Base-by-base conservation (phyloP, 2,113 vertebrate genomes). In the Ptilorrhoa leucosticta region DNA sequence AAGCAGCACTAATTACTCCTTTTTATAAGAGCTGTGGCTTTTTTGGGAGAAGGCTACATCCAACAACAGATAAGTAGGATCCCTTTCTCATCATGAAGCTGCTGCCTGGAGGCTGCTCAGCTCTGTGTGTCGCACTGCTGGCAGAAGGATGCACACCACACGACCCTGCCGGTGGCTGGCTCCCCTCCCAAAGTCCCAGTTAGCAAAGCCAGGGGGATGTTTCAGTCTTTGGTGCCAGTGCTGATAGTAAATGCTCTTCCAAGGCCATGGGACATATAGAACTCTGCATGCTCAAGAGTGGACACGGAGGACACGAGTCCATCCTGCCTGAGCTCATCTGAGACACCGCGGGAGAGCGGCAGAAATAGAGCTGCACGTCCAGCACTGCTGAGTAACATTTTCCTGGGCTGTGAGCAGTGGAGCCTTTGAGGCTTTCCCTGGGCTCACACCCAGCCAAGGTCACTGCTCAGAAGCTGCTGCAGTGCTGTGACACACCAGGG, bases 131-230 rank as follows among this genome's bases (percentile, higher is more conserved):
- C 10, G 3, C 12, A 9, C 1, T 79, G 66, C 65, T n/a, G 66
- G 47, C 82, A 63, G 65, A 3, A 54, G 47, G 90, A 10, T 20
- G 14, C 39, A 26, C 39, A 15, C 14, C 40, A 1, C 31, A 9
- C 1, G 0, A 8, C 15, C 0, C 20, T 53, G 78, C 22, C 0
- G 0, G 33, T 6, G 53, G 11, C 61, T 71, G 73, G 22, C 30
- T 72, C 23, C 40, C 50, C 35, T 75, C 23, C 35, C 27, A 16
- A 11, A 39, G 28, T 1, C 51, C 37, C 45, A 1, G 30, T 6
- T 3, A 42, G 20, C 37, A 60, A 58, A 76, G 47, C n/a, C 4
- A 3, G 5, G 45, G 4, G 27, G n/a, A 33, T n/a, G 3, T 16
- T 39, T 7, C 40, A 15, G 44, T 11, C 24, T 47, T 35, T 7